Percentiles rank a stretch among this genome's conserved stretches.
Evolutionary conservation across 2,797 vertebrate species (phyloP).

Genomic region (Harpagifer antarcticus): DNA sequence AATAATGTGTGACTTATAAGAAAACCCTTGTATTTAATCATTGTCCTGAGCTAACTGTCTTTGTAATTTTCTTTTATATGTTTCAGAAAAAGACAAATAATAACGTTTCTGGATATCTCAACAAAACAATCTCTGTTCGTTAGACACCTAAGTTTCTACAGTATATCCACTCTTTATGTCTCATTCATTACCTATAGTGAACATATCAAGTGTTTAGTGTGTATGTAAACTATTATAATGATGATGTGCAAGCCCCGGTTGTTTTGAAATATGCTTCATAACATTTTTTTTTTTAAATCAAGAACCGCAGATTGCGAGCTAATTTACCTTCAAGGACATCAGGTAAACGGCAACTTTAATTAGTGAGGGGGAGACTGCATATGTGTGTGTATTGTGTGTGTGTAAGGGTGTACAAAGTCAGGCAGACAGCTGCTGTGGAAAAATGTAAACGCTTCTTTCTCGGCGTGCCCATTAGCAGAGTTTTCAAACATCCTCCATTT

Average conservation of each 20-base stretch:
- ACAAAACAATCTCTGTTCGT: background rate
- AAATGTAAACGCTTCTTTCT: constrained; percentile 65
- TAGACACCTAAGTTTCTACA: too few species aligned
- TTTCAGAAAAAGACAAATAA: background rate
- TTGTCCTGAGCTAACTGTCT: background rate
- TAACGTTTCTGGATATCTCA: background rate
- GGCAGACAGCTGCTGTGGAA: constrained; percentile 63
- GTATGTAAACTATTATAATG: background rate
- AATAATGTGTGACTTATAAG: background rate
- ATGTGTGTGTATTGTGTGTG: constrained; percentile 19
- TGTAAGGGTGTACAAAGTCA: constrained; percentile 38
- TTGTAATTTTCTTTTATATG: background rate
- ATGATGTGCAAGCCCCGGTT: background rate
- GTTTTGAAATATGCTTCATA: constrained; percentile 9
- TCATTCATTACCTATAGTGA: background rate
- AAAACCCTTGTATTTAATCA: background rate
- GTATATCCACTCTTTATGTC: background rate
- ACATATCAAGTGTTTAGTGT: background rate
- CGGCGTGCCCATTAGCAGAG: constrained; percentile 59
- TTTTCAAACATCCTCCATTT: constrained; percentile 61
- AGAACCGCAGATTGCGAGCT: constrained; percentile 25
- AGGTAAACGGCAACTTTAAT: constrained; percentile 63
- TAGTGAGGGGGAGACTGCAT: constrained; percentile 30
- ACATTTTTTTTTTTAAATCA: constrained; percentile 26
- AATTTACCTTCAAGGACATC: constrained; percentile 53